Evolutionary conservation across 2,113 vertebrate genomes (phyloP), one percentile per base, ranked within the genome.

Genomic region (Ptilorrhoa leucosticta): DNA sequence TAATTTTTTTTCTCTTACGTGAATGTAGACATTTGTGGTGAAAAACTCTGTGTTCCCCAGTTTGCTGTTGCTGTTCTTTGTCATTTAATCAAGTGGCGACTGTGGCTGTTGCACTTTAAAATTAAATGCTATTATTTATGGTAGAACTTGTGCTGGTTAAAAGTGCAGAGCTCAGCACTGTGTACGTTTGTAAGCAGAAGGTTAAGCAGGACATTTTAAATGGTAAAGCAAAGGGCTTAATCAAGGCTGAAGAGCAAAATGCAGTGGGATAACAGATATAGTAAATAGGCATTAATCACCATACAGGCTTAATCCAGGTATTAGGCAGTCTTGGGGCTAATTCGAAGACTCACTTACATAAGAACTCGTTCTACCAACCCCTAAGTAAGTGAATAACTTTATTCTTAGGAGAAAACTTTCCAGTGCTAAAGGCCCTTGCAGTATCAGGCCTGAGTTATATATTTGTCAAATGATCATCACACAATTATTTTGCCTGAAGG

Each of bases 171-270:
- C 97, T 97, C 97, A 96, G 94, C 93, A 94, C 83, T 94, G 81
- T 63, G 76, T 79, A 77, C 17, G 79, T 97, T 91, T 89, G 84
- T 93, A 90, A 93, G 95, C 91, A 94, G 93, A 66, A 93, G 83
- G 92, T 95, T 95, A 98, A 95, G 86, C 87, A 97, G 96, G 95
- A 96, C 94, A 83, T 97, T 95, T 96, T 91, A 94, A 96, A 95
- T 75, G 95, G 96, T 92, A 91, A 94, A 96, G 96, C 94, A 97
- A 95, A 97, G 89, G 96, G 91, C 91, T 97, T 97, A 92, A 96
- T 94, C 91, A 97, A 97, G 92, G 68, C 90, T 93, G 90, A 94
- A 94, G 97, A 96, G 79, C 65, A 93, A 96, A 93, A 69, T 65
- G 88, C 93, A 94, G 86, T 17, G 57, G 82, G 63, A 81, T 90